Base-by-base conservation (phyloP, 1,140 invertebrate genomes). In the Drosophila neocordata region DNA sequence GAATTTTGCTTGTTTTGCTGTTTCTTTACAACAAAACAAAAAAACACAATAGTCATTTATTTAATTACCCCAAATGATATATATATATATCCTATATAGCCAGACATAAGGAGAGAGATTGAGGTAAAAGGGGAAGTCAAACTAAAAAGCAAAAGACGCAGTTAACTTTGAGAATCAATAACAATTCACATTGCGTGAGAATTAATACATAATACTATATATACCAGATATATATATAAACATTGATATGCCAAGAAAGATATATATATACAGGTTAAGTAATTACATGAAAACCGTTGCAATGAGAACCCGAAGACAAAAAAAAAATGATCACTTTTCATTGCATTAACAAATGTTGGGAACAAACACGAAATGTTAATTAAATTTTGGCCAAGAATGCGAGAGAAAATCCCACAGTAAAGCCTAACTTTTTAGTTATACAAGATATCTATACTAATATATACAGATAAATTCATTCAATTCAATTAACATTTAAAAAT, bases 1-100 rank as follows among this genome's bases (percentile, higher is more conserved):
- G 41, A 48, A 48, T 48, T 48, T 48, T 31, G 27, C 27, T 6
- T 31, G 27, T 31, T 31, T 31, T 31, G 27, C 27, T 31, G 27
- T 31, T 31, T 31, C 27, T 31, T 20, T 48, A 20, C 41, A 48
- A 20, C 41, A 44, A 44, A 44, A 18, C 1, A 44, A 44, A 44
- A 44, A 18, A 2, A 44, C 15, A 48, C 37, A 48, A 48, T 20
- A 48, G 41, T 48, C 15, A 48, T 48, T 48, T 48, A 48, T 48
- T 48, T 48, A 48, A 48, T 48, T 48, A 48, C 41, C 41, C 15
- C 41, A 48, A 48, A 48, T 48, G 41, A 48, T 48, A 48, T 48
- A 44, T 44, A 15, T 34, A 24, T 34, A 9, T 35, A 35, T 48
- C 41, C 41, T 48, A 48, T 48, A 48, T 48, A 48, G 15, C 9